Percentiles rank a stretch among this genome's conserved stretches.
Conservation (phyloP, 2,113 vertebrate genomes). For the Pluvianellus socialis region DNA sequence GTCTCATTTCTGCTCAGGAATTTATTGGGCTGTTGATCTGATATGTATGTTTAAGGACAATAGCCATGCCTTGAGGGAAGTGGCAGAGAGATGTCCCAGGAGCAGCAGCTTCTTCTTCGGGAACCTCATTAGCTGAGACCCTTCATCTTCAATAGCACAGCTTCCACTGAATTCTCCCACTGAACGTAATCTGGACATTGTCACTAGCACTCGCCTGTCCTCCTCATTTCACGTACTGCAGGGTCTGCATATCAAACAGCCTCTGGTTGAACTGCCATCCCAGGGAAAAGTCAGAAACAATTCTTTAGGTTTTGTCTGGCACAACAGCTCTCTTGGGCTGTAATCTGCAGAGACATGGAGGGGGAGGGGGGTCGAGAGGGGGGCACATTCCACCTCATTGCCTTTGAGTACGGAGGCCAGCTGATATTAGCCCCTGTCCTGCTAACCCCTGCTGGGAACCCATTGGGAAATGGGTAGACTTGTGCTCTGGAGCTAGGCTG, state of each 20-base stretch:
- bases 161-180: background rate
- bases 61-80: background rate
- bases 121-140: slow-evolving; percentile 12
- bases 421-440: background rate
- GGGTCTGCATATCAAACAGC: background rate
- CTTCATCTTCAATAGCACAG: background rate
- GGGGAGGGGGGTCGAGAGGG: no score
- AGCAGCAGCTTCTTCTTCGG: background rate
- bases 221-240: background rate
- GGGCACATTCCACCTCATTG: background rate
- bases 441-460: background rate
- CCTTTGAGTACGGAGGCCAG: background rate
- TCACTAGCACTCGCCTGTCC: background rate
- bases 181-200: background rate
- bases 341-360: background rate
- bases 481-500: background rate
- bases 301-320: background rate
- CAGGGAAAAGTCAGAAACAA: background rate
- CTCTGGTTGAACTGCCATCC: background rate
- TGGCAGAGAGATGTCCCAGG: background rate
- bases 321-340: background rate
- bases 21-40: background rate
- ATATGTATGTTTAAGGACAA: background rate
- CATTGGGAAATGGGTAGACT: fast-evolving
- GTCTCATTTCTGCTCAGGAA: background rate